These are phyloP conservation scores for Chaetoderma sp. DNA, from an alignment of 2,888 invertebrate species.

Conservation along the genomic window DNA sequence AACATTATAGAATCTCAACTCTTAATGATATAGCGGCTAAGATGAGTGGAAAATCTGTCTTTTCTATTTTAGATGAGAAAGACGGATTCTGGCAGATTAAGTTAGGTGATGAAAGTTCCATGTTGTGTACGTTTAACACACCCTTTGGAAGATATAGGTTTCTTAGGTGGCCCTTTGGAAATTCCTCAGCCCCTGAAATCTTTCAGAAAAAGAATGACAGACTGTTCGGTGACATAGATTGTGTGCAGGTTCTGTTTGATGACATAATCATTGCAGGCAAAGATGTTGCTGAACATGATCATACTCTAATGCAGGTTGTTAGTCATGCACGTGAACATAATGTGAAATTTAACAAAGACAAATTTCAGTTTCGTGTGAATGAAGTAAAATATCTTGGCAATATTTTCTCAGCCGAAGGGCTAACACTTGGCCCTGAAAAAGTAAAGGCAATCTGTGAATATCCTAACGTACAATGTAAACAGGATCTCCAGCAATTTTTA, in stretches of 20 bases:
- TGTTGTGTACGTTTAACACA: slow-evolving; percentile 41
- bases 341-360: slow-evolving; percentile 35
- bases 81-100: slow-evolving; percentile 37
- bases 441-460: slow-evolving; percentile 35
- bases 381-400: slow-evolving; percentile 35
- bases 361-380: slow-evolving; percentile 23
- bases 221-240: too few species aligned
- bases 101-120: slow-evolving; percentile 30
- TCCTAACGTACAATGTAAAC: slow-evolving; percentile 29
- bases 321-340: slow-evolving; percentile 22
- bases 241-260: slow-evolving; percentile 34
- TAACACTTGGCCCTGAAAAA: slow-evolving; percentile 29
- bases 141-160: slow-evolving; percentile 32
- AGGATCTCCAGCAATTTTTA: slow-evolving; percentile 21
- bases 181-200: slow-evolving; percentile 29
- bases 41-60: slow-evolving; percentile 30
- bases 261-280: slow-evolving; percentile 35
- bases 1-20: too few species aligned
- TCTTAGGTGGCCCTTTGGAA: slow-evolving; percentile 35
- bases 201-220: slow-evolving; percentile 31
- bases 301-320: slow-evolving; percentile 29
- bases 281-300: slow-evolving; percentile 35
- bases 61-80: slow-evolving; percentile 33
- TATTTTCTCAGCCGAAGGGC: slow-evolving; percentile 20
- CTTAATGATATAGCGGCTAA: too few species aligned